Percentiles rank a stretch among this genome's conserved stretches.
Evolutionary conservation across 2,888 invertebrate species (phyloP).

Genomic region (Diadromus collaris): DNA sequence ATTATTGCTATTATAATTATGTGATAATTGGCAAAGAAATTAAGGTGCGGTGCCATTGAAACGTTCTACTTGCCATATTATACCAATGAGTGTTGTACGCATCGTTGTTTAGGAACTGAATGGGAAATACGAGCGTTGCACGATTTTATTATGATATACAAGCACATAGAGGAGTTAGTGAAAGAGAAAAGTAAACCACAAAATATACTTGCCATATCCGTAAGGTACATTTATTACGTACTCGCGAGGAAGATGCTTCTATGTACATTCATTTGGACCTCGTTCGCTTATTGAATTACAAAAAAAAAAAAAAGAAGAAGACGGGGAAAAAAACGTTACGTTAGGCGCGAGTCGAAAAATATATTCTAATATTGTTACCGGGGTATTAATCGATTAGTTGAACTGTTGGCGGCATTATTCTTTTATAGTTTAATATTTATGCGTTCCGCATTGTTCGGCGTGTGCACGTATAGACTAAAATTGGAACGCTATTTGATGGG

Average conservation of each 20-base stretch:
- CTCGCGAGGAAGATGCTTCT: slow-evolving; percentile 39
- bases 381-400: slow-evolving; percentile 40
- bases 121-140: slow-evolving; percentile 33
- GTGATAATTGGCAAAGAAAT: slow-evolving; percentile 46
- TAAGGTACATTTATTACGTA: slow-evolving; percentile 36
- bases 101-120: slow-evolving; percentile 54
- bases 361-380: slow-evolving; percentile 59
- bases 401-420: slow-evolving; percentile 52
- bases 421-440: slow-evolving; percentile 51
- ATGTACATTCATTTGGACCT: slow-evolving; percentile 52
- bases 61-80: slow-evolving; percentile 67
- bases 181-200: slow-evolving; percentile 27
- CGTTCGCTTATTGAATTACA: slow-evolving; percentile 47
- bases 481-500: slow-evolving; percentile 15
- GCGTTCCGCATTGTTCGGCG: slow-evolving; percentile 31
- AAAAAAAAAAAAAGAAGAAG: slow-evolving; percentile 51
- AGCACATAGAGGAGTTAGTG: slow-evolving; percentile 27
- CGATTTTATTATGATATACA: slow-evolving; percentile 22
- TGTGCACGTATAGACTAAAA: slow-evolving; percentile 34
- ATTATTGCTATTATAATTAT: slow-evolving; percentile 25
- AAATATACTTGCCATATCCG: slow-evolving; percentile 64
- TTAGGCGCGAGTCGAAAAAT: slow-evolving; percentile 19
- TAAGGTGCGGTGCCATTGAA: slow-evolving; percentile 65
- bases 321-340: slow-evolving; percentile 30
- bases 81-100: slow-evolving; percentile 63